A percentile compares a stretch with the other conserved stretches of the same genome.
These are phyloP conservation scores for Chromobotia macracanthus DNA, from an alignment of 2,797 vertebrate genomes.

Conservation along the genomic window DNA sequence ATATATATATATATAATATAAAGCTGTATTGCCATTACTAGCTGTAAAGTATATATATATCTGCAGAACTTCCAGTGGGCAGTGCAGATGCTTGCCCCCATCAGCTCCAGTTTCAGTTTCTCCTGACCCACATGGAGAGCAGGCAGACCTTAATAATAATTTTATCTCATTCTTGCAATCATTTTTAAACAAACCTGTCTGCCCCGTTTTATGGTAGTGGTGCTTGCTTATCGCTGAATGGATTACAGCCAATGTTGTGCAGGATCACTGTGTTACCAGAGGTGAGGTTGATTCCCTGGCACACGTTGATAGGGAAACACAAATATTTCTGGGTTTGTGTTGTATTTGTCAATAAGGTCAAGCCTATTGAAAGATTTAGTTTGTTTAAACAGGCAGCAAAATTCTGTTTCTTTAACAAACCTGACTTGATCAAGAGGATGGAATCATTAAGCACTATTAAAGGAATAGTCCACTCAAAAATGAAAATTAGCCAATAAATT, in stretches of 20 bases:
- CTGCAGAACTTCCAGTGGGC: no score
- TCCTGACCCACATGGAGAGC: constrained; percentile 89
- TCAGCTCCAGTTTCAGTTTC: constrained; percentile 92
- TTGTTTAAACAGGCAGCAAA: no score
- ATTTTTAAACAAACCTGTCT: constrained; percentile 87
- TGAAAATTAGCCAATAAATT: no score
- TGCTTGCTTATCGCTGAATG: constrained; percentile 99
- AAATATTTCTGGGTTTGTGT: constrained; percentile 91
- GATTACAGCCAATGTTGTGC: constrained; percentile 97
- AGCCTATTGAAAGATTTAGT: constrained; percentile 79
- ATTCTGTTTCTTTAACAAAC: no score
- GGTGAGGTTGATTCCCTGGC: constrained; percentile 96
- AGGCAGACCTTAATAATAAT: constrained; percentile 95
- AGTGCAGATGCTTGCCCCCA: constrained; percentile 78
- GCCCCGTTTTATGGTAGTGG: constrained; percentile 93
- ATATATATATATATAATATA: no score
- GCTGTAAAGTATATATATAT: not conserved
- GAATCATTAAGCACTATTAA: no score
- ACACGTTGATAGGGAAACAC: constrained; percentile 93
- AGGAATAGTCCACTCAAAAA: no score
- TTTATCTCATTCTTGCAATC: constrained; percentile 49
- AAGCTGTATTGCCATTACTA: no score
- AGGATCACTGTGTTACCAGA: constrained; percentile 95
- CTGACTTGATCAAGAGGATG: no score
- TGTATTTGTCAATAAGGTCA: constrained; percentile 92